Evolutionary conservation across 2,113 vertebrate species (phyloP).

Genomic region (Kryptolebias marmoratus): DNA sequence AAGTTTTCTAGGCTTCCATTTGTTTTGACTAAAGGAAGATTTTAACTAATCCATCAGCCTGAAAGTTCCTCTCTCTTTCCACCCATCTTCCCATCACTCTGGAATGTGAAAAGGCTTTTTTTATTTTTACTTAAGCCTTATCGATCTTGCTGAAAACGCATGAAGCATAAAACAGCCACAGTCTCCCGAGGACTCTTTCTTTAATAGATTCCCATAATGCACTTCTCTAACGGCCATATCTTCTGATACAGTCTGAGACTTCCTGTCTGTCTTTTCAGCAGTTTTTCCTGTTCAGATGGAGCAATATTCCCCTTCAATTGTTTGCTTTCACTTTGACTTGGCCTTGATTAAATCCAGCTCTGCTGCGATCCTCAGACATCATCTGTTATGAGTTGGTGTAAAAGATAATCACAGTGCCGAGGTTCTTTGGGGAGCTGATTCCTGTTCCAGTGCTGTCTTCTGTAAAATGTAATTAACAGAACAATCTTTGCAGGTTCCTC

Average conservation of each 20-base stretch:
- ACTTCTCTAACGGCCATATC: slow-evolving; percentile 6
- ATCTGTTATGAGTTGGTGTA: slow-evolving; percentile 25
- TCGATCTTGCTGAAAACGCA: not conserved
- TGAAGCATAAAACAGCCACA: slow-evolving; percentile 8
- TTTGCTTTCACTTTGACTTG: not conserved
- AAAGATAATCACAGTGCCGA: slow-evolving; percentile 55
- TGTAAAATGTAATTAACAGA: slow-evolving; percentile 64
- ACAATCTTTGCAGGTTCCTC: slow-evolving; percentile 34
- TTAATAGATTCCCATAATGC: slow-evolving; percentile 31
- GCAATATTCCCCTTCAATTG: not conserved
- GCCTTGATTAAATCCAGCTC: slow-evolving; percentile 25
- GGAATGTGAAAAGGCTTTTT: not conserved
- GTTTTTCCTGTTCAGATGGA: not conserved
- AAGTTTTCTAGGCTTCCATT: too few species aligned
- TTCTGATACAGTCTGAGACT: not conserved
- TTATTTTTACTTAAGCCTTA: slow-evolving; percentile 19
- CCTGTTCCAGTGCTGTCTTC: slow-evolving; percentile 44
- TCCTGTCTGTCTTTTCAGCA: not conserved
- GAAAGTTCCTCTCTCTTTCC: too few species aligned
- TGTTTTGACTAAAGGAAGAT: too few species aligned
- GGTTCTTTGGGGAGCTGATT: slow-evolving; percentile 50
- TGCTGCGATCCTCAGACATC: slow-evolving; percentile 4
- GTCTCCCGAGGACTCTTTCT: slow-evolving; percentile 12
- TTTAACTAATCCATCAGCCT: too few species aligned
- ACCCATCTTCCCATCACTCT: too few species aligned